These are phyloP conservation scores for Spinus pinus DNA, from an alignment of 2,797 vertebrate genomes.

Conservation along the genomic window DNA sequence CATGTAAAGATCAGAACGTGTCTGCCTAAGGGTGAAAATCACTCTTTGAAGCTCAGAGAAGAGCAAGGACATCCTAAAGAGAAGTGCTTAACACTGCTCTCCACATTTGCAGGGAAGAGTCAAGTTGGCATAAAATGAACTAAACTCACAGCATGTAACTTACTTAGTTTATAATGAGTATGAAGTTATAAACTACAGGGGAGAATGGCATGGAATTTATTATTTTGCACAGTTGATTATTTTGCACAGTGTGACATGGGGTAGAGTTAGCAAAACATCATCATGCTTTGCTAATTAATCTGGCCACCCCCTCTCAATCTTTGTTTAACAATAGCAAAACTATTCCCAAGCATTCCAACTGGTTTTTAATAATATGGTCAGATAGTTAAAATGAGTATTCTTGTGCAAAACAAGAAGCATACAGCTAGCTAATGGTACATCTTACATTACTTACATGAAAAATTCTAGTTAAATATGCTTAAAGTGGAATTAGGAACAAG, in stretches of 20 bases:
- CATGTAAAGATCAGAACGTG: background rate
- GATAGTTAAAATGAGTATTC: slow-evolving; percentile 27
- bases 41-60: background rate
- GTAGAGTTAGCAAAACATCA: slow-evolving; percentile 6
- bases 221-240: slow-evolving; percentile 53
- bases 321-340: background rate
- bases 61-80: background rate
- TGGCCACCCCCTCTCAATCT: background rate
- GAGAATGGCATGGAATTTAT: slow-evolving; percentile 41
- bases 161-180: slow-evolving; percentile 46
- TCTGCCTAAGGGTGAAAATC: background rate
- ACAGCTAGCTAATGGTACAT: slow-evolving; percentile 1
- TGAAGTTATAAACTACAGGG: slow-evolving; percentile 45
- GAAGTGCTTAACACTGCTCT: background rate
- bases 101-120: background rate
- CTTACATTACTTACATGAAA: slow-evolving; percentile 24
- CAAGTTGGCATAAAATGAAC: background rate
- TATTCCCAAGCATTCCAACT: slow-evolving; percentile 12
- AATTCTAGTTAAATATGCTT: slow-evolving; percentile 31
- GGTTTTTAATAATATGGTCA: slow-evolving; percentile 10
- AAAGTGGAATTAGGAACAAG: slow-evolving; percentile 35
- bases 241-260: slow-evolving; percentile 11
- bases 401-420: slow-evolving; percentile 25
- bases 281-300: slow-evolving; percentile 54
- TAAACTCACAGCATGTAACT: background rate